Evolutionary conservation across 2,888 invertebrate species (phyloP), one percentile per base, ranked within the genome.

Genomic region (Crocallis elinguaria): DNA sequence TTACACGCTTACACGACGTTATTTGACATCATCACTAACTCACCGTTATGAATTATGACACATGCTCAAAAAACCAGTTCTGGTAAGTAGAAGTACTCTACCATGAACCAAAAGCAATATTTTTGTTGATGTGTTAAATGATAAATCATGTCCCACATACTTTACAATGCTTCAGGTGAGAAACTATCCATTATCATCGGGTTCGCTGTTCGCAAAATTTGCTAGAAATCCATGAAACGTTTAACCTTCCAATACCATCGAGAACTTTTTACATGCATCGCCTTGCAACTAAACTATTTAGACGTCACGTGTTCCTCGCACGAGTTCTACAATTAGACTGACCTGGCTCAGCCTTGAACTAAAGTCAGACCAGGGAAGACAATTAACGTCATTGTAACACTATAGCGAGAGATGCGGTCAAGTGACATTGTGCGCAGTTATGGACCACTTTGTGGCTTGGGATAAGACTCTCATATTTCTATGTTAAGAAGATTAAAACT

Each of bases 271-370:
- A 17, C 16, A 7, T 9, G 14, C 39, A 33, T 36, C 41, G 29
- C 35, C 17, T 25, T 21, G 14, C 32, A 43, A 6, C 23, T 17
- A 7, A 37, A 16, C 13, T 16, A 17, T 0, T 1, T 5, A 9
- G 2, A 11, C 8, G 39, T 45, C 52, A 52, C 52, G 52, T 52
- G 44, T 23, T 23, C 7, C 6, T 8, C n/a, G 12, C 51, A 51
- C 45, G 51, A 44, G 52, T 46, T 52, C 11, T 33, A 19, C 33
- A 52, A 46, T 45, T 30, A 45, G 39, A 44, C 23, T 44, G 38
- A 12, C 37, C 19, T 17, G n/a, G 8, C 8, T 6, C 12, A 17
- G 33, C 45, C 51, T 45, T 45, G 51, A 52, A 41, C 51, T 21
- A 21, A 30, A 4, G 41, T 9, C 30, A 19, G 23, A 11, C 23